Percentiles rank a stretch among this genome's conserved stretches.
Evolutionary conservation across 2,113 vertebrate genomes (phyloP).

Genomic region (Leucopternis melanops): DNA sequence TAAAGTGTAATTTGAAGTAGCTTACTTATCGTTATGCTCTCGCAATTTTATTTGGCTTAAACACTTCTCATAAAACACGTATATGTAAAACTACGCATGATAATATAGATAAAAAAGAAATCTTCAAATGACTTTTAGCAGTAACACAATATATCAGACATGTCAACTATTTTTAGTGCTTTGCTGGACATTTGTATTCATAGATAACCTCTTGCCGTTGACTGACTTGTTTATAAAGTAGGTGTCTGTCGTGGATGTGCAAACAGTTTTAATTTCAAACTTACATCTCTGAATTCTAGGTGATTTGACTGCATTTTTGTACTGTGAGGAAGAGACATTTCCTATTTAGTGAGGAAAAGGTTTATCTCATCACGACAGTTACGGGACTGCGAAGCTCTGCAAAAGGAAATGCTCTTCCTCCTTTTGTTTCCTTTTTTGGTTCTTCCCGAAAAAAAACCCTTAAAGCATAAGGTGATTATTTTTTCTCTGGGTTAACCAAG

Average conservation of each 20-base stretch:
- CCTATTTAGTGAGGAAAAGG: neutral
- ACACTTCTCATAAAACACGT: neutral
- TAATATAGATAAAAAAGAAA: neutral
- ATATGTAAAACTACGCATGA: neutral
- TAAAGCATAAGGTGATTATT: no score
- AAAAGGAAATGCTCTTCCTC: constrained; percentile 1
- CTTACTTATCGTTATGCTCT: neutral
- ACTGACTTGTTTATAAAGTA: neutral
- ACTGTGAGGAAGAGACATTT: neutral
- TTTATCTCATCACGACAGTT: neutral
- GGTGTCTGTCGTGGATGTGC: neutral
- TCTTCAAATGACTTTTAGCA: neutral
- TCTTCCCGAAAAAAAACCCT: no score
- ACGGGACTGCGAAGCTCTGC: neutral
- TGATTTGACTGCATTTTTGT: neutral
- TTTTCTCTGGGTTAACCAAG: no score
- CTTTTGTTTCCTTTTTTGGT: neutral
- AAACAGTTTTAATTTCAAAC: neutral
- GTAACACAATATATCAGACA: neutral
- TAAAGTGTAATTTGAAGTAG: neutral
- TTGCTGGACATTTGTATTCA: neutral
- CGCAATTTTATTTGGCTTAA: neutral
- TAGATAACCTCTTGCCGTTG: neutral
- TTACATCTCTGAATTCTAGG: neutral
- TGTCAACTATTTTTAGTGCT: neutral